Conservation (phyloP, 2,888 invertebrate species). For the Morpho achilles region DNA sequence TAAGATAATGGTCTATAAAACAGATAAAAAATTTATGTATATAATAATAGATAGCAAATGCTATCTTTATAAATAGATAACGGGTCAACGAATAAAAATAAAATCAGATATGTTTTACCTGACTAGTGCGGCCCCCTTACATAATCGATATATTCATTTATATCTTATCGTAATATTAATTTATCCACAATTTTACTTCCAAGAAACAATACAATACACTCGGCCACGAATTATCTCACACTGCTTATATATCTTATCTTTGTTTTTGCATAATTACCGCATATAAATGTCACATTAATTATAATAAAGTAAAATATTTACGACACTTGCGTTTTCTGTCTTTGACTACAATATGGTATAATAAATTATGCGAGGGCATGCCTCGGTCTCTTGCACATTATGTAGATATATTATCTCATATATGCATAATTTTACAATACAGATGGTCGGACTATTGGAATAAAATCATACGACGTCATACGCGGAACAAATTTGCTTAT, state of each 20-base stretch:
- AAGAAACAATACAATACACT: constrained; percentile 10
- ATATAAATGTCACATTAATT: constrained; percentile 17
- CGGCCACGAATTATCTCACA: constrained; percentile 14
- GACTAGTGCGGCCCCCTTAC: background rate
- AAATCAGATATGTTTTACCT: background rate
- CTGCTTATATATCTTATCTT: constrained; percentile 12
- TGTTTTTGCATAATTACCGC: constrained; percentile 18
- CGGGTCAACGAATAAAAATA: background rate
- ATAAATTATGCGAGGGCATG: constrained; percentile 13
- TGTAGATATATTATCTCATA: background rate
- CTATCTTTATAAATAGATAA: too few species aligned
- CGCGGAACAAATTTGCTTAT: too few species aligned
- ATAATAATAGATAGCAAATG: background rate
- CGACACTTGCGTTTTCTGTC: constrained; percentile 7
- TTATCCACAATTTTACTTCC: constrained; percentile 3
- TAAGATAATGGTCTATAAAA: too few species aligned
- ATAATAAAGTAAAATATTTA: constrained; percentile 15
- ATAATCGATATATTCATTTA: background rate
- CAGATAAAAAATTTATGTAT: background rate
- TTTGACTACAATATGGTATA: background rate
- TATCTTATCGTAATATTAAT: background rate
- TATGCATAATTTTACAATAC: background rate
- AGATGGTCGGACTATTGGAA: too few species aligned
- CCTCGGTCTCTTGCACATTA: background rate
- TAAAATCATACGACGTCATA: too few species aligned